Conservation (phyloP, 2,113 vertebrate species). For the Spilogale gracilis region DNA sequence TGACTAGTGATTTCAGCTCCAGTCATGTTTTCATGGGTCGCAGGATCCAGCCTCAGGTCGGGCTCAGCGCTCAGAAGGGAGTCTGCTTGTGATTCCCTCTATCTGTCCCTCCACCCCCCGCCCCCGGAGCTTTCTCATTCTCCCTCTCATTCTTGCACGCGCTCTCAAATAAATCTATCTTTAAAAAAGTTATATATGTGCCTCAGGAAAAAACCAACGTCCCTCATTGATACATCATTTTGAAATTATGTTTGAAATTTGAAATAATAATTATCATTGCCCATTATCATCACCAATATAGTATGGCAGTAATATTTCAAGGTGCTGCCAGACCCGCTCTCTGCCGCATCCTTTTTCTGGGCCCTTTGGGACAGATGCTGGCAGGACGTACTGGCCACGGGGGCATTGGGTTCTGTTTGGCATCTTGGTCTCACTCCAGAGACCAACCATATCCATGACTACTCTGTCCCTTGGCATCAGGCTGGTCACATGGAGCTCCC, state of each 20-base stretch:
- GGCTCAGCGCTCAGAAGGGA: not conserved
- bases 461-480: not conserved
- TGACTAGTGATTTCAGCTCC: not conserved
- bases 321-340: not conserved
- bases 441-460: not conserved
- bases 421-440: constrained; percentile 10
- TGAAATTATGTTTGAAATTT: constrained; percentile 31
- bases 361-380: not conserved
- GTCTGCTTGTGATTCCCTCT: not conserved
- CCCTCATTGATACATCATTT: constrained; percentile 4
- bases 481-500: not conserved
- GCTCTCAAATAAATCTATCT: not conserved
- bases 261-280: constrained; percentile 4
- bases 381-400: not conserved
- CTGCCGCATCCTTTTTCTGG: not conserved
- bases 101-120: not conserved
- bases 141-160: not conserved
- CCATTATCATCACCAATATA: not conserved
- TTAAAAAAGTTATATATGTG: not conserved
- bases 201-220: not conserved
- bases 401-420: not conserved
- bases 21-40: not conserved
- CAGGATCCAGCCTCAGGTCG: not conserved
- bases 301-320: not conserved
- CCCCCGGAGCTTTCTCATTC: not conserved